These are phyloP conservation scores for Stomatorhinus ivindoensis DNA, from an alignment of 2,113 vertebrate species.

Conservation along the genomic window DNA sequence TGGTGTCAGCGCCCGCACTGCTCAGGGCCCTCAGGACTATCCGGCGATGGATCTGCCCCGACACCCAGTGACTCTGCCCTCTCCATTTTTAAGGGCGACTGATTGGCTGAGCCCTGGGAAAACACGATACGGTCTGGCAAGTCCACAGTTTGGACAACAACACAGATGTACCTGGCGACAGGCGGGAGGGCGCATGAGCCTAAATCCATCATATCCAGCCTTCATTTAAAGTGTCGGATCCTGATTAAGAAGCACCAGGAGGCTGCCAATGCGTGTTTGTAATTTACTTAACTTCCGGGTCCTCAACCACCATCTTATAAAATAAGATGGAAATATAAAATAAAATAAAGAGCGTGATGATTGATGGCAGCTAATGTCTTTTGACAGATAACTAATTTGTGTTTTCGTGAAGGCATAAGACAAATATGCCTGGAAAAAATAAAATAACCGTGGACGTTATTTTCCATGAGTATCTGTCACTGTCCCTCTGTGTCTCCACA, in stretches of 20 bases:
- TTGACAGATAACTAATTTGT: slow-evolving; percentile 37
- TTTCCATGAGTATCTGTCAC: neutral
- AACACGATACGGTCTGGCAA: neutral
- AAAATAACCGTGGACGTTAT: neutral
- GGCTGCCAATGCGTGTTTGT: neutral
- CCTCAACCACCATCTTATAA: neutral
- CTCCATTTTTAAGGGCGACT: neutral
- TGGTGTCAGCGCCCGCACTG: neutral
- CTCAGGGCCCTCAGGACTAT: neutral
- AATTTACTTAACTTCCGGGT: neutral
- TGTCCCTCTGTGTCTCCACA: neutral
- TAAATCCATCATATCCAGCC: neutral
- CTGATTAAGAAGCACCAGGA: neutral
- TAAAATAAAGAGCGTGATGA: slow-evolving; percentile 35
- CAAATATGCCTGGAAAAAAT: neutral
- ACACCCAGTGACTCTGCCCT: neutral
- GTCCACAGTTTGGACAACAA: neutral
- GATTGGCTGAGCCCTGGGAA: neutral
- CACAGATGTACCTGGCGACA: neutral
- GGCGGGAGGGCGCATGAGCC: neutral
- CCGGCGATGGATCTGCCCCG: neutral
- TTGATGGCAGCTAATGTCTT: slow-evolving; percentile 42
- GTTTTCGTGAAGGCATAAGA: neutral
- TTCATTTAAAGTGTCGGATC: neutral
- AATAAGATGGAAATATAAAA: neutral